A percentile compares a stretch with the other conserved stretches of the same genome.
Conservation (phyloP, 2,888 invertebrate species). For the Himalopsyche kuldschensis region DNA sequence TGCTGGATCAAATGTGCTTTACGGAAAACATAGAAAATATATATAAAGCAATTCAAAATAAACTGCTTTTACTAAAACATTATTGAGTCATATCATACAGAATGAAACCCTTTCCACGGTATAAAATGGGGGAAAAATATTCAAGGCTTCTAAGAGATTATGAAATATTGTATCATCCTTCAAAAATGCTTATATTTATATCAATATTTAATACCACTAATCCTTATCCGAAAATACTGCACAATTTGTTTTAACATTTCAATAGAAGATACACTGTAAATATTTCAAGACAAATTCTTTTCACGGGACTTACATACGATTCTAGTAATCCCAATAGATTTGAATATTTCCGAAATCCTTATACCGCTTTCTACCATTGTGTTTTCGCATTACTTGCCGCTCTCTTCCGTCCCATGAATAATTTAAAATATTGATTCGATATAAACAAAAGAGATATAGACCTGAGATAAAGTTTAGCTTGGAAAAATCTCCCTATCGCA, state of each 20-base stretch:
- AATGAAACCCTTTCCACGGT: no score
- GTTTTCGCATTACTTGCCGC: neutral
- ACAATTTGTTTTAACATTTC: neutral
- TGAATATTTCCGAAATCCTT: slow-evolving; percentile 25
- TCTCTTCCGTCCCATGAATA: slow-evolving; percentile 8
- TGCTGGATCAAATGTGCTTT: no score
- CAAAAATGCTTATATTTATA: no score
- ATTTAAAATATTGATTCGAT: slow-evolving; percentile 7
- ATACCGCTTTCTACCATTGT: slow-evolving; percentile 4
- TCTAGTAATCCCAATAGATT: slow-evolving; percentile 26
- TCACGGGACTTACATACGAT: slow-evolving; percentile 18
- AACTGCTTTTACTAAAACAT: no score
- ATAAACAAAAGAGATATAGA: neutral
- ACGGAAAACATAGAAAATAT: no score
- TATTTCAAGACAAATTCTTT: slow-evolving; percentile 1
- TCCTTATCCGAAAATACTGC: neutral
- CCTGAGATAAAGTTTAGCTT: neutral
- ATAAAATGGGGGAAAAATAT: no score
- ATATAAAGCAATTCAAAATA: no score
- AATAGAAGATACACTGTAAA: neutral
- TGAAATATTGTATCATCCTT: no score
- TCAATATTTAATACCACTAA: no score
- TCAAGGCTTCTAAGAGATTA: no score
- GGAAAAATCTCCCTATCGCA: neutral
- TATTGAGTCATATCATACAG: no score